Evolutionary conservation across 2,113 vertebrate genomes (phyloP), one percentile per base, ranked within the genome.

Genomic region (Urocynchramus pylzowi): DNA sequence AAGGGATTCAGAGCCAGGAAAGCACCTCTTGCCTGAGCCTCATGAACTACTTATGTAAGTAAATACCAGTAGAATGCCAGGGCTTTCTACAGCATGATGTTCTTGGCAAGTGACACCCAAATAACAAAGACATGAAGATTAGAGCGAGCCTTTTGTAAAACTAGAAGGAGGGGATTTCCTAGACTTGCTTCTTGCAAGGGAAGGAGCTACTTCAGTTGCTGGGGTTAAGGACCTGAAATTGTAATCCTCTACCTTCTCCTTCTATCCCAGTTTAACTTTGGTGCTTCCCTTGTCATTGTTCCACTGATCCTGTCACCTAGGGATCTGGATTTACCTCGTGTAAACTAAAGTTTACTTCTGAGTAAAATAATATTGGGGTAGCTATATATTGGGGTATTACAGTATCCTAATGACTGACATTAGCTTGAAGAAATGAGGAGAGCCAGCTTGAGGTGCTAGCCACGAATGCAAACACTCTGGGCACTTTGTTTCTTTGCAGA

Each of bases 341-440:
- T 14, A 23, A 57, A 13, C 24, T 50, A 11, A 69, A 45, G 17
- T 45, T 57, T 86, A 23, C 26, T 92, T 16, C 42, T 70, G 41
- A 27, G 12, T 69, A 5, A 24, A 65, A 14, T 44, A 80, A n/a
- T 52, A 49, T 14, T 37, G 8, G 13, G 9, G 33, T 44, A 73
- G 16, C 16, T 78, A 6, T 35, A 24, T 54, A 28, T 13, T 39
- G n/a, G 69, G 33, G 19, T 71, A 79, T 60, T 94, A 69, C 31
- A 41, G 4, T 11, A 15, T 12, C 4, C 3, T 80, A 77, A 57
- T 1, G 7, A 39, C 0, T 31, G 14, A 10, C 8, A 31, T 60
- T 65, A 50, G 2, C 27, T 56, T 69, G 61, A 56, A 64, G 21
- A 70, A 52, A 10, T 23, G 57, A 73, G 13, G 10, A 18, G 42